Percentiles rank a stretch among this genome's conserved stretches.
These are phyloP conservation scores for Trachurus trachurus DNA, from an alignment of 2,797 vertebrate genomes.

Conservation along the genomic window DNA sequence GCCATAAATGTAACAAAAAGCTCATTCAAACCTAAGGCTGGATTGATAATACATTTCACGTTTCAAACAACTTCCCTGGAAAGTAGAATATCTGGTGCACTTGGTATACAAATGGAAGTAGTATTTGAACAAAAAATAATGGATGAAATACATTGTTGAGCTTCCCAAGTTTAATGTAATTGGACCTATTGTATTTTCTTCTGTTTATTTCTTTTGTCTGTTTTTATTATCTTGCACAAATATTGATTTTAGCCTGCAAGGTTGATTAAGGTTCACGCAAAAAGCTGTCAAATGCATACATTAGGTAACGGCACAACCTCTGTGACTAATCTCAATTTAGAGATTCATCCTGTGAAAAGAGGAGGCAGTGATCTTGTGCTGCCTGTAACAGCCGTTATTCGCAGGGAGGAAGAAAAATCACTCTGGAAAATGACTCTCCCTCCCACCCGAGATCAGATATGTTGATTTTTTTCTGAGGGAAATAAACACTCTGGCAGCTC, in stretches of 20 bases:
- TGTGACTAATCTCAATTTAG: slow-evolving; percentile 69
- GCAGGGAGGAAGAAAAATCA: slow-evolving; percentile 48
- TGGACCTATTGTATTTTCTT: slow-evolving; percentile 2
- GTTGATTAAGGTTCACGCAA: slow-evolving; percentile 52
- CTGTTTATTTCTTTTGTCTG: slow-evolving; percentile 11
- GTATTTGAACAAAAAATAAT: background rate
- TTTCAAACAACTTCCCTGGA: background rate
- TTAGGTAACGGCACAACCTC: slow-evolving; percentile 58
- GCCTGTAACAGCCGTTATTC: slow-evolving; percentile 53
- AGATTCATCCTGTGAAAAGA: slow-evolving; percentile 60
- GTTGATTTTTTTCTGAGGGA: slow-evolving; percentile 68
- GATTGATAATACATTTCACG: background rate
- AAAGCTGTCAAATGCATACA: slow-evolving; percentile 37
- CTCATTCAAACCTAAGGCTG: no score
- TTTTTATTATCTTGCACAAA: slow-evolving; percentile 37
- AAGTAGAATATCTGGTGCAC: background rate
- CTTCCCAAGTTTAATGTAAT: background rate
- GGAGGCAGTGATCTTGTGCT: slow-evolving; percentile 49
- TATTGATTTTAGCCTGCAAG: slow-evolving; percentile 30
- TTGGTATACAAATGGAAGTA: background rate
- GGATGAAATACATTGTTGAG: background rate
- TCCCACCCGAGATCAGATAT: slow-evolving; percentile 76
- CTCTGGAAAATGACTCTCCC: slow-evolving; percentile 64
- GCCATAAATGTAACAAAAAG: no score
- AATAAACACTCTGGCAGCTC: slow-evolving; percentile 68